Evolutionary conservation across 2,797 vertebrate genomes (phyloP).

Genomic region (Sternarchorhynchus goeldii): DNA sequence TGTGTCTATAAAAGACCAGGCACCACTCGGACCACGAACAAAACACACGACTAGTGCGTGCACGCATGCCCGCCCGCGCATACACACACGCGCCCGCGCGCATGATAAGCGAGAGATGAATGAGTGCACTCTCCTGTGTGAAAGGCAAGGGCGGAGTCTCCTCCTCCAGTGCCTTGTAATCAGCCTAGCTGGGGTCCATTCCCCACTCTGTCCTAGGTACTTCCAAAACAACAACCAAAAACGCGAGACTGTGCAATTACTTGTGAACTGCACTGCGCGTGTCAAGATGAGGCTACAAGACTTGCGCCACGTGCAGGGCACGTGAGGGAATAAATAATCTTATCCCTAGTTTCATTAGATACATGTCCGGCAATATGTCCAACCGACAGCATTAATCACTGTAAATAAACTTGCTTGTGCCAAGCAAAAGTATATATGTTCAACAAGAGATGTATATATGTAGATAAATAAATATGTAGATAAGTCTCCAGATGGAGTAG

Average conservation of each 20-base stretch:
- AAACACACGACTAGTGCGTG: conserved; percentile 62
- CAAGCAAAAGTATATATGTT: conserved; percentile 70
- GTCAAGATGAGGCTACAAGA: not conserved
- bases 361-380: conserved; percentile 41
- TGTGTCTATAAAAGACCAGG: conserved; percentile 68
- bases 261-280: too few species aligned
- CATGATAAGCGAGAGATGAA: not conserved
- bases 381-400: not conserved
- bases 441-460: conserved; percentile 71
- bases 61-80: not conserved
- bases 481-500: conserved; percentile 78
- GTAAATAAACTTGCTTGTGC: not conserved
- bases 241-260: too few species aligned
- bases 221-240: too few species aligned
- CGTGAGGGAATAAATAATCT: not conserved
- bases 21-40: conserved; percentile 63
- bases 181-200: too few species aligned
- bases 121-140: not conserved
- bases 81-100: not conserved
- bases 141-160: not conserved
- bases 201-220: too few species aligned
- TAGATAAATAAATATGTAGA: conserved; percentile 79
- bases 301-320: not conserved
- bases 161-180: too few species aligned
- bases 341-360: not conserved